These are phyloP conservation scores for Paracyclopina nana DNA, from an alignment of 1,140 invertebrate genomes.

Conservation along the genomic window DNA sequence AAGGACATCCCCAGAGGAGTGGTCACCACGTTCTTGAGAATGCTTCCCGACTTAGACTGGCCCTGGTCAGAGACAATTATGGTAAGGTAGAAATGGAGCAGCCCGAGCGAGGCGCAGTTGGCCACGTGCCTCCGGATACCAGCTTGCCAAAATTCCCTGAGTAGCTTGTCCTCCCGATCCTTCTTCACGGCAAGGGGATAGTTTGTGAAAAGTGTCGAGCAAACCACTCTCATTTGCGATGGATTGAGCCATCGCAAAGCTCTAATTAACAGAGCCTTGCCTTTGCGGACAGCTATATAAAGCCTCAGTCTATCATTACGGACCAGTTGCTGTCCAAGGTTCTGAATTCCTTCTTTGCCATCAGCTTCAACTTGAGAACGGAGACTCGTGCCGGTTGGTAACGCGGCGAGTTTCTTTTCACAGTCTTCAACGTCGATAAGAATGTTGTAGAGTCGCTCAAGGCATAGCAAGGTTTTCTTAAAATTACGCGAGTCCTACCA, in stretches of 20 bases:
- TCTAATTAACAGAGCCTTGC: slow-evolving; percentile 3
- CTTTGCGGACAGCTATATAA: slow-evolving; percentile 8
- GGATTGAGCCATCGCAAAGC: not conserved
- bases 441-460: not conserved
- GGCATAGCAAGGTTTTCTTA: slow-evolving; percentile 1
- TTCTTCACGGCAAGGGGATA: not conserved
- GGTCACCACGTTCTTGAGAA: too few relatives aligned
- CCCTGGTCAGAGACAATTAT: too few relatives aligned
- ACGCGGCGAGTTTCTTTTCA: slow-evolving; percentile 9
- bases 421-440: slow-evolving; percentile 11
- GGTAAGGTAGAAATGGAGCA: too few relatives aligned
- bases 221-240: not conserved
- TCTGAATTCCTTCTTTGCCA: slow-evolving; percentile 16
- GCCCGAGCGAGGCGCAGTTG: too few relatives aligned
- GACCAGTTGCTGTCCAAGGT: not conserved
- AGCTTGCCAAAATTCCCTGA: not conserved
- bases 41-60: too few relatives aligned
- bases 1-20: too few relatives aligned
- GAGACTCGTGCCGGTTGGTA: slow-evolving; percentile 5
- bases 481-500: not conserved
- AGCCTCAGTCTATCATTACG: not conserved
- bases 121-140: too few relatives aligned
- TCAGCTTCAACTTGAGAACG: slow-evolving; percentile 21
- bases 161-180: slow-evolving; percentile 9
- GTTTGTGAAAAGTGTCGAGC: slow-evolving; percentile 1